A percentile compares a stretch with the other conserved stretches of the same genome.
Conservation (phyloP, 2,113 vertebrate genomes). For the Engystomops pustulosus region DNA sequence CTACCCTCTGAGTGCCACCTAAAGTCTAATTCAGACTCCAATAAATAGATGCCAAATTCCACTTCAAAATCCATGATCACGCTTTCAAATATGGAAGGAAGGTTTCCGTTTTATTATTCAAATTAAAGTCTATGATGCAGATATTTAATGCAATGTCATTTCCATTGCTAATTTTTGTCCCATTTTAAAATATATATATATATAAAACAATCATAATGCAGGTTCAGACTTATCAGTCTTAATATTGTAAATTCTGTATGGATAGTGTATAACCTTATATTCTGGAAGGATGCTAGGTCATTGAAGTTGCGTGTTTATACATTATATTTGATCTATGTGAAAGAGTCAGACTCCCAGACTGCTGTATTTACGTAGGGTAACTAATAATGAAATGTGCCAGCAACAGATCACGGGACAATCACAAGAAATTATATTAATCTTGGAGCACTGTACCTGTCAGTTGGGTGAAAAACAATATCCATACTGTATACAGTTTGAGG, state of each 20-base stretch:
- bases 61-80: too few relatives aligned
- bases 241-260: neutral
- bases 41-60: too few relatives aligned
- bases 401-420: neutral
- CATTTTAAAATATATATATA: too few relatives aligned
- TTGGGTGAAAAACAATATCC: neutral
- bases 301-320: neutral
- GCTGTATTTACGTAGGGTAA: slow-evolving; percentile 4
- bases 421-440: neutral
- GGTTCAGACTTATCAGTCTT: too few relatives aligned
- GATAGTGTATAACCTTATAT: neutral
- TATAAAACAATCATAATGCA: too few relatives aligned
- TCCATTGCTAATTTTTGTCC: too few relatives aligned
- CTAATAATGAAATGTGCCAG: neutral
- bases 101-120: too few relatives aligned
- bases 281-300: neutral
- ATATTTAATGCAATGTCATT: too few relatives aligned
- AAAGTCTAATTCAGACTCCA: too few relatives aligned
- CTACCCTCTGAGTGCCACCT: too few relatives aligned
- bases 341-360: neutral
- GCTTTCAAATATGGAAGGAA: too few relatives aligned
- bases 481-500: neutral
- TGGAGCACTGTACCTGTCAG: neutral
- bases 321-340: neutral
- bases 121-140: too few relatives aligned